Base-by-base conservation (phyloP, 2,888 invertebrate species). In the Diarsia mendica region DNA sequence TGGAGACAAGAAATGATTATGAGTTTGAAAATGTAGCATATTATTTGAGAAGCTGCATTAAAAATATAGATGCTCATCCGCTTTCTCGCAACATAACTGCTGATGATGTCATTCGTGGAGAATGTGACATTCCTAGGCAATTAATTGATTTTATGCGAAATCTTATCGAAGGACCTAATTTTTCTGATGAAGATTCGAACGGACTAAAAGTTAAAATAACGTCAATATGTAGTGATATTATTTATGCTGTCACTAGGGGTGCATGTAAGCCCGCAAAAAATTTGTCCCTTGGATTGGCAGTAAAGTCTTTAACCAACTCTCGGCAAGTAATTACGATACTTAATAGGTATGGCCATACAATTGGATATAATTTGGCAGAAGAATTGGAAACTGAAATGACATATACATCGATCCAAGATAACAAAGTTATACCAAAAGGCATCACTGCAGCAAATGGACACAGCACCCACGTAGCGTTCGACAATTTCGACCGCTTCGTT, bases 271-370 rank as follows among this genome's bases (percentile, higher is more conserved):
- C 67, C 9, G 0, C 67, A 66, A 91, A 91, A 84, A 82, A 87
- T 84, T 68, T 90, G 10, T 77, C 77, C 8, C 83, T 89, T 18
- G 89, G 87, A 33, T 63, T 89, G 44, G 51, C 88, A 63, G 74
- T 90, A 63, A 90, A 89, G 72, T 87, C 86, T 33, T 49, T 49
- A 18, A 49, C 89, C n/a, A 89, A 83, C 72, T 83, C 82, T 63
- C 46, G 86, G 63, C 80, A 89, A 87, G 85, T 84, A 65, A 49
- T 84, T 9, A 86, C 85, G 49, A 65, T 72, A 53, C 48, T 76
- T 23, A 76, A 88, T 84, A 90, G 84, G 69, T 88, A 88, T 77
- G 90, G 90, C 23, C 91, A 91, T 85, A 84, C 85, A 28, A 79
- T 89, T 71, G 81, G 85, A 49, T 90, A 90, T 78, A 87, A 84